Conservation (phyloP, 53 echinoderm and acorn worm genomes). For the Pentamera pediparva region DNA sequence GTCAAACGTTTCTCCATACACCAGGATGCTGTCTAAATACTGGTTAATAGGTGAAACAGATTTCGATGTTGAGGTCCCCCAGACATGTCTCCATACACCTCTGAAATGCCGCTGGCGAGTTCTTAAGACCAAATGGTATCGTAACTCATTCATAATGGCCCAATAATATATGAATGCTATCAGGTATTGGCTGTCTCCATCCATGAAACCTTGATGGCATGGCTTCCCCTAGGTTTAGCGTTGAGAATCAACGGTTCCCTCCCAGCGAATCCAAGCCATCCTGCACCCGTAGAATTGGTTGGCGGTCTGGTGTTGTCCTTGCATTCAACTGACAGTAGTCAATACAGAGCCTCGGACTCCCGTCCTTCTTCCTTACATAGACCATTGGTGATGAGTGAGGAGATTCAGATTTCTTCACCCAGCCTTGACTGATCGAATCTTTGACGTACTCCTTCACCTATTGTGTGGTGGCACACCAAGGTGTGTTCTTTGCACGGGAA, state of each 20-base stretch:
- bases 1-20: constrained; percentile 14
- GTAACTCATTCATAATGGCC: constrained; percentile 36
- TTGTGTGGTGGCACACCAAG: constrained; percentile 36
- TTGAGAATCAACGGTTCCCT: constrained; percentile 34
- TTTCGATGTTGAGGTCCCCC: constrained; percentile 25
- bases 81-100: constrained; percentile 36
- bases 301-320: constrained; percentile 24
- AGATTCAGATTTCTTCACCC: constrained; percentile 38
- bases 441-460: constrained; percentile 47
- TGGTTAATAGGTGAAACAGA: not conserved
- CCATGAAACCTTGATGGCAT: constrained; percentile 37
- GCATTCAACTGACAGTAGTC: constrained; percentile 24
- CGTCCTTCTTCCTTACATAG: constrained; percentile 41
- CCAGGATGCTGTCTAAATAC: constrained; percentile 33
- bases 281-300: constrained; percentile 27
- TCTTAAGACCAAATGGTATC: constrained; percentile 30
- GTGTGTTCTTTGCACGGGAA: constrained; percentile 41
- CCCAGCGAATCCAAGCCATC: constrained; percentile 30
- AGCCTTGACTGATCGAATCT: constrained; percentile 43
- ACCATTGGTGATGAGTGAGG: constrained; percentile 26
- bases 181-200: constrained; percentile 17
- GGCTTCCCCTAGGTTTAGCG: constrained; percentile 36
- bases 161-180: constrained; percentile 28
- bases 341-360: constrained; percentile 18
- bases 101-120: constrained; percentile 33